Conservation (phyloP, 2,888 invertebrate species). For the Catotricha subobsoleta region DNA sequence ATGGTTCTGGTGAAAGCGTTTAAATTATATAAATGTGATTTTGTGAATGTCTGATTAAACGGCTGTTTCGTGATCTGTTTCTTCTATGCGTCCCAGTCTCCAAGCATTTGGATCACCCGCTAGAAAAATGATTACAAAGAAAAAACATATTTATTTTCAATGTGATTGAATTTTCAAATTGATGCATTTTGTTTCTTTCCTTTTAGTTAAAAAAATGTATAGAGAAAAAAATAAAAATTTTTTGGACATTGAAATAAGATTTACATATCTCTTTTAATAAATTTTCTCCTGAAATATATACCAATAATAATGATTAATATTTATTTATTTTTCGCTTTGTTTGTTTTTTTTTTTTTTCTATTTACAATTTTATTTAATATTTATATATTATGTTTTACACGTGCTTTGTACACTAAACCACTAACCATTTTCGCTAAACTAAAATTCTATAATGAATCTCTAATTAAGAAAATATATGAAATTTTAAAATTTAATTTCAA, state of each 20-base stretch:
- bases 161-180: neutral
- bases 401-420: neutral
- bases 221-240: neutral
- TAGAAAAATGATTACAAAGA: no score
- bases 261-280: neutral
- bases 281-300: neutral
- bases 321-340: neutral
- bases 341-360: constrained; percentile 3
- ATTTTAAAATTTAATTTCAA: no score
- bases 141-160: neutral
- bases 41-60: no score
- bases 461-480: no score
- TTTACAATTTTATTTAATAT: constrained; percentile 9
- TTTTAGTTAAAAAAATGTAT: constrained; percentile 9
- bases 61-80: constrained; percentile 63
- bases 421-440: no score
- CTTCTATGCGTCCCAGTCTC: constrained; percentile 64
- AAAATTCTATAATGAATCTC: no score
- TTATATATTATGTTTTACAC: no score
- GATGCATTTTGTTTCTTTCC: no score
- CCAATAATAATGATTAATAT: neutral
- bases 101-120: constrained; percentile 63
- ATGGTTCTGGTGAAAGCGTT: no score
- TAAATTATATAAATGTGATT: no score
- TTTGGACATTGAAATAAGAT: neutral